Percentiles rank a stretch among this genome's conserved stretches.
Evolutionary conservation across 2,113 vertebrate species (phyloP).

Genomic region (Hypomesus transpacificus): DNA sequence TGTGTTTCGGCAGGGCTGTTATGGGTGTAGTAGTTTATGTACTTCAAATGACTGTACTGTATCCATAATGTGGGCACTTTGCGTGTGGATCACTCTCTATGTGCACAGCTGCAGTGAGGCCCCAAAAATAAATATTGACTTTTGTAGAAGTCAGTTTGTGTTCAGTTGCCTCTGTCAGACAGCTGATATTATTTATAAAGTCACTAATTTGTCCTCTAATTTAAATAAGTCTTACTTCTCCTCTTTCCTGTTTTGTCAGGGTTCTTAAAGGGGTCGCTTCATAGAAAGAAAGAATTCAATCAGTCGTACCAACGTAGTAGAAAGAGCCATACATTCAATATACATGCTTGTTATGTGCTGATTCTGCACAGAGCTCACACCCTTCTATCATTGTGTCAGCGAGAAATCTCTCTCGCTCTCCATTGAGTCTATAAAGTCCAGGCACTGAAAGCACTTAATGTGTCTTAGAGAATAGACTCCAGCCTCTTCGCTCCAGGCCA

Average conservation of each 20-base stretch:
- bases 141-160: conserved; percentile 15
- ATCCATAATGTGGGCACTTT: neutral
- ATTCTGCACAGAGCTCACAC: neutral
- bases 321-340: conserved; percentile 2
- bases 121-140: conserved; percentile 32
- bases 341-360: neutral
- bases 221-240: neutral
- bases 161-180: neutral
- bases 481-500: neutral
- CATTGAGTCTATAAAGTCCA: conserved; percentile 3
- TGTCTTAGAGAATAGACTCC: conserved; percentile 10
- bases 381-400: too few species aligned
- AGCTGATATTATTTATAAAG: conserved; percentile 5
- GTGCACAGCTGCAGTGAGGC: neutral
- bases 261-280: conserved; percentile 2
- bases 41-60: conserved; percentile 8
- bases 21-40: conserved; percentile 23
- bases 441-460: conserved; percentile 5
- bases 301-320: neutral
- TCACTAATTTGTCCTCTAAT: neutral
- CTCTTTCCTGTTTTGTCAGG: neutral
- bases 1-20: conserved; percentile 25
- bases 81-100: conserved; percentile 15
- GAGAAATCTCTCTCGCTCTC: conserved; percentile 16
- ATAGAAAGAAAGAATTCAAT: neutral